Evolutionary conservation across 1,140 invertebrate genomes (phyloP), one percentile per base, ranked within the genome.

Genomic region (Hestina assimilis): DNA sequence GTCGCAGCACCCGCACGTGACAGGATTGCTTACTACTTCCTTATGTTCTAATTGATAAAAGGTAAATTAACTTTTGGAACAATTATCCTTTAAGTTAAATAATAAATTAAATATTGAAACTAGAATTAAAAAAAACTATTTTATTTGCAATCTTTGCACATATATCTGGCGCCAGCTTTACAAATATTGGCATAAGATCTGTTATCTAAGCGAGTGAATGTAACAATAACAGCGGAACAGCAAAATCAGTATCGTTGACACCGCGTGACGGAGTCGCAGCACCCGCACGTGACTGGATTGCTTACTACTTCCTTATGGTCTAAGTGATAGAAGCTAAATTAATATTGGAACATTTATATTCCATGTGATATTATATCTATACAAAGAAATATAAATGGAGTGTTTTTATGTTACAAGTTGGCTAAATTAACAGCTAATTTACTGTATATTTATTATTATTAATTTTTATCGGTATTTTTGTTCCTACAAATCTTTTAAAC

Each of bases 211-310:
- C 21, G 4, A 33, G 40, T 45, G 45, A 45, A 26, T 17, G 1
- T 26, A 53, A 26, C 47, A 51, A 41, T 50, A 51, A 57, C 45
- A 38, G 40, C 38, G 26, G 41, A 57, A 47, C 54, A 48, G 45
- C n/a, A 47, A 59, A 38, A 53, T 53, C 57, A 53, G 50, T 59
- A 52, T 59, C 56, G 56, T 59, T 59, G 56, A 59, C 56, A 52
- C 48, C 48, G 56, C 41, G 48, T 59, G 56, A 59, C 56, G 23
- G 41, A 52, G 56, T 42, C 56, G 56, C 56, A 17, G 23, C 23
- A 35, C 19, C 2, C 12, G 56, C 29, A 52, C 56, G 56, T 59
- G 56, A 59, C 48, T 19, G 2, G 56, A 59, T 42, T 59, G 23
- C 42, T 55, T 47, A 58, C 23, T 38, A 42, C 31, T 40, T 40